Conservation (phyloP, 35 echinoderm and acorn worm genomes). For the Eucidaris tribuloides region DNA sequence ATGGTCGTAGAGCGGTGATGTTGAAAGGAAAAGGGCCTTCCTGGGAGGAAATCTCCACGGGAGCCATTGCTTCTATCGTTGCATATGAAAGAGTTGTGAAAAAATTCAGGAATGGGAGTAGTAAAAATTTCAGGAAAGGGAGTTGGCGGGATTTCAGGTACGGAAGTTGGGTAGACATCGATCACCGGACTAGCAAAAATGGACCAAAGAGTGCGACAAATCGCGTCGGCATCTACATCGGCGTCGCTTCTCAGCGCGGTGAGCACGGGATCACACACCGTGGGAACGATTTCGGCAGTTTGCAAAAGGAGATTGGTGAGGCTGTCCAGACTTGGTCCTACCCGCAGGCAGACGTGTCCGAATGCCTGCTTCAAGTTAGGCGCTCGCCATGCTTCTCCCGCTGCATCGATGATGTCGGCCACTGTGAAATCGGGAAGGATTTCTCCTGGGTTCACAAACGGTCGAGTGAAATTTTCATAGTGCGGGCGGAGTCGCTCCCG, state of each 20-base stretch:
- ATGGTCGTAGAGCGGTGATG: conserved; percentile 18
- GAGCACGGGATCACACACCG: neutral
- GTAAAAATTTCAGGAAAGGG: no score
- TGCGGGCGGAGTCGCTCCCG: neutral
- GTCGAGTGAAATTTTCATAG: neutral
- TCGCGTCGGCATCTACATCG: neutral
- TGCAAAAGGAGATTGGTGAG: neutral
- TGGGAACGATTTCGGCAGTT: neutral
- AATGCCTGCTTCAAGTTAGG: neutral
- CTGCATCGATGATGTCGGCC: neutral
- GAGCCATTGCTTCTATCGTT: no score
- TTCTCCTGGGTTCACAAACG: neutral
- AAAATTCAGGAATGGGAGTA: no score
- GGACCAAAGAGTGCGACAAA: no score
- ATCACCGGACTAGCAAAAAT: no score
- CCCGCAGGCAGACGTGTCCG: neutral
- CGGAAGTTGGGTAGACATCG: no score
- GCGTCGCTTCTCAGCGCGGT: neutral
- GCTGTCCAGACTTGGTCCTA: neutral
- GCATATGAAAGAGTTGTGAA: no score
- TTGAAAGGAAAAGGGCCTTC: no score
- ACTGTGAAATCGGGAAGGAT: neutral
- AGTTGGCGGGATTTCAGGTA: no score
- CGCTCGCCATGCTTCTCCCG: neutral
- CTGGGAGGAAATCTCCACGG: no score